These are phyloP conservation scores for Drosophila ironensis DNA, from an alignment of 1,140 invertebrate species.

Conservation along the genomic window DNA sequence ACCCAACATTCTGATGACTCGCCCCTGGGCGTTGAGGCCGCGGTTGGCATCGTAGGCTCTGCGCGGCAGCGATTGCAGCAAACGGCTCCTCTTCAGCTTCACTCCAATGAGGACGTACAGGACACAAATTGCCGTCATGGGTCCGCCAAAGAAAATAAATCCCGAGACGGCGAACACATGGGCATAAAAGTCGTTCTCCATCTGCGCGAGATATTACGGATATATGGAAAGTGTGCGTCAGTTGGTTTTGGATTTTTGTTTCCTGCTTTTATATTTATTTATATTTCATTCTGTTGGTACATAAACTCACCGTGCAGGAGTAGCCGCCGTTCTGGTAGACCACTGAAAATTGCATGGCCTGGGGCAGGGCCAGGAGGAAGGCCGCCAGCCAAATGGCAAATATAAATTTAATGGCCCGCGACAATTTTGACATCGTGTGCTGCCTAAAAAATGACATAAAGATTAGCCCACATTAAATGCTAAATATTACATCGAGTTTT, in stretches of 20 bases:
- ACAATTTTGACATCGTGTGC: slow-evolving; percentile 92
- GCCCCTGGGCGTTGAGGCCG: slow-evolving; percentile 83
- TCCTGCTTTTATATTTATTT: not conserved
- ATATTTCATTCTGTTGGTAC: not conserved
- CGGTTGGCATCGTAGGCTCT: slow-evolving; percentile 61
- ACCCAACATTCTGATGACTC: slow-evolving; percentile 87
- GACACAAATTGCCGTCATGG: slow-evolving; percentile 92
- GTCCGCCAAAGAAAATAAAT: slow-evolving; percentile 91
- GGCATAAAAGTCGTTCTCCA: slow-evolving; percentile 85
- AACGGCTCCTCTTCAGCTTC: slow-evolving; percentile 84
- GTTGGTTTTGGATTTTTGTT: not conserved
- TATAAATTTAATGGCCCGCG: slow-evolving; percentile 88
- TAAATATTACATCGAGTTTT: slow-evolving; percentile 21
- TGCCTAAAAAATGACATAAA: slow-evolving; percentile 74
- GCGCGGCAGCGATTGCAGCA: slow-evolving; percentile 63
- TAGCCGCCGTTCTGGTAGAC: slow-evolving; percentile 82
- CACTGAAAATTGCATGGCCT: slow-evolving; percentile 89
- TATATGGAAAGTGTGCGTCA: not conserved
- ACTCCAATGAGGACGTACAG: slow-evolving; percentile 91
- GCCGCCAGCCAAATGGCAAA: slow-evolving; percentile 88
- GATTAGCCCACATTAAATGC: slow-evolving; percentile 21
- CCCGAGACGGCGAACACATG: slow-evolving; percentile 92
- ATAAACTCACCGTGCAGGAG: slow-evolving; percentile 82
- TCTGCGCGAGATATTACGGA: slow-evolving; percentile 38
- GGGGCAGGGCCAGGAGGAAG: slow-evolving; percentile 89